Conservation (phyloP, 2,888 invertebrate species). For the Drosophila subsilvestris region DNA sequence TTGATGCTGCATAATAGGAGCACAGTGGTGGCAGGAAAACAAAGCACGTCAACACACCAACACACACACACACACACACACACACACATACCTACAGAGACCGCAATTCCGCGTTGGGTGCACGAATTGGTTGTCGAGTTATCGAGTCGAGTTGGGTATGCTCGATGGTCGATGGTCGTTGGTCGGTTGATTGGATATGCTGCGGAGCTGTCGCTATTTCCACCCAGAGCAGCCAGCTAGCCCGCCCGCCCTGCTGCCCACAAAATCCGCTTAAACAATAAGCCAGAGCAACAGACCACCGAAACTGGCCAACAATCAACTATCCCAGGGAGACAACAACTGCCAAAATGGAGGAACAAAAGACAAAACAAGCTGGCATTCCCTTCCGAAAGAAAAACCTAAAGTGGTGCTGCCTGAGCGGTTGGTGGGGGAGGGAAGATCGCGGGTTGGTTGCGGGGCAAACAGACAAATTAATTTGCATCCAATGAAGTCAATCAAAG, state of each 20-base stretch:
- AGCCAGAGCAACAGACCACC: slow-evolving; percentile 37
- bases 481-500: slow-evolving; percentile 43
- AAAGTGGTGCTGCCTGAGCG: background rate
- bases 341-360: slow-evolving; percentile 28
- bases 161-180: slow-evolving; percentile 4
- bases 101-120: slow-evolving; percentile 43
- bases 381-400: slow-evolving; percentile 25
- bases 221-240: background rate
- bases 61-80: slow-evolving; percentile 9
- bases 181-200: slow-evolving; percentile 54
- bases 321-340: background rate
- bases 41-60: slow-evolving; percentile 3
- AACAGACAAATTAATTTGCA: slow-evolving; percentile 35
- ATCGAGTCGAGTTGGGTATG: slow-evolving; percentile 47
- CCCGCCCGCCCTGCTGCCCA: slow-evolving; percentile 4
- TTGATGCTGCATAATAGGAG: slow-evolving; percentile 65
- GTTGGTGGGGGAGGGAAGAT: background rate
- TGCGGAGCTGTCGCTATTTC: slow-evolving; percentile 36
- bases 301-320: slow-evolving; percentile 36
- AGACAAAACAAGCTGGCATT: slow-evolving; percentile 13
- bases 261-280: slow-evolving; percentile 50
- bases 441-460: background rate
- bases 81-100: slow-evolving; percentile 24
- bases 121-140: slow-evolving; percentile 47
- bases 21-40: slow-evolving; percentile 34